A percentile compares a stretch with the other conserved stretches of the same genome.
Evolutionary conservation across 2,113 vertebrate species (phyloP).

Genomic region (Sphyrna mokarran): DNA sequence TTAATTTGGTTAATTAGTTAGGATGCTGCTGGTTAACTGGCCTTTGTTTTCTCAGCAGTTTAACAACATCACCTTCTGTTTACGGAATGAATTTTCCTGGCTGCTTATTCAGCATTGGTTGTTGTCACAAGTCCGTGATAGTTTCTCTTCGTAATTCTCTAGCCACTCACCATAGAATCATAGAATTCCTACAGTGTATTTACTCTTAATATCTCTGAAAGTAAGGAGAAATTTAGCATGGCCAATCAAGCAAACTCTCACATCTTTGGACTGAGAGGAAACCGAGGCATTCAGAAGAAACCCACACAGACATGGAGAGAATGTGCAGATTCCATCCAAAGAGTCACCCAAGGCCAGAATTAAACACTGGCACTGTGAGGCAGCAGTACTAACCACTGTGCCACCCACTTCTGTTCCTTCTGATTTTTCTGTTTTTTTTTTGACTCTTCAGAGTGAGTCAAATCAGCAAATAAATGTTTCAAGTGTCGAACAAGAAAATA

Average conservation of each 20-base stretch:
- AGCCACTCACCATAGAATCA: background rate
- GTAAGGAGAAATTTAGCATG: too few species aligned
- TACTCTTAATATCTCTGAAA: too few species aligned
- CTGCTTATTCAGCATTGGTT: background rate
- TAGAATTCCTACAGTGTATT: too few species aligned
- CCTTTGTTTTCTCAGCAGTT: background rate
- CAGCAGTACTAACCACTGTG: too few species aligned
- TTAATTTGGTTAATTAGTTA: too few species aligned
- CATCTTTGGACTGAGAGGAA: too few species aligned
- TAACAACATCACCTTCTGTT: background rate
- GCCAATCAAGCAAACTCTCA: too few species aligned
- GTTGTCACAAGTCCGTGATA: background rate
- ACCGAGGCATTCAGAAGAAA: too few species aligned
- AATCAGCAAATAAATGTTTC: background rate
- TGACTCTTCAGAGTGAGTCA: background rate
- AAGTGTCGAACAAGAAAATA: background rate
- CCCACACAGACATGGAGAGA: too few species aligned
- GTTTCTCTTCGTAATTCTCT: background rate
- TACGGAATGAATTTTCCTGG: background rate
- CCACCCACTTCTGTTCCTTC: background rate
- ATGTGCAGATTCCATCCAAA: too few species aligned
- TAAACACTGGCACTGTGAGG: too few species aligned
- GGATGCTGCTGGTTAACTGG: background rate
- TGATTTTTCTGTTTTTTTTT: background rate
- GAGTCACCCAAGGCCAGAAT: too few species aligned